phyloP scores from a whole-genome alignment of 2,113 vertebrate genomes.

The Ctenomys sociabilis region DNA sequence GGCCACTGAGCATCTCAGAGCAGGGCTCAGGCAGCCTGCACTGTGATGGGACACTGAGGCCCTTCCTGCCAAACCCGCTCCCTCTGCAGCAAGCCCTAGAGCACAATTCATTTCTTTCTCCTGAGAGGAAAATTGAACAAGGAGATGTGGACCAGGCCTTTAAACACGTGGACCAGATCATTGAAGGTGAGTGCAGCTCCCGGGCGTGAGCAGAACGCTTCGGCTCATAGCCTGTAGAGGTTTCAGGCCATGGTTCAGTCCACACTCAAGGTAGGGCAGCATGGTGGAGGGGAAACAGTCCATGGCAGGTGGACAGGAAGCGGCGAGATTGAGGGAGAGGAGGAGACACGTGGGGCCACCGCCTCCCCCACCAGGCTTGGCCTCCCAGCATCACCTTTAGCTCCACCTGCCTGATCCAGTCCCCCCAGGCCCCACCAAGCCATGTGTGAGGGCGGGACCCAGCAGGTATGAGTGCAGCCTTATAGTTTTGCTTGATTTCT shows the following conservation, averaged over 20 bases:
- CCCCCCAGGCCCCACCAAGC: not conserved
- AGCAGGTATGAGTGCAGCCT: not conserved
- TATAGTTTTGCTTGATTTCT: not conserved
- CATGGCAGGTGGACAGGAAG: not conserved
- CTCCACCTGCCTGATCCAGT: not conserved
- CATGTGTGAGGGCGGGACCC: not conserved
- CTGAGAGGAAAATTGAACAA: slow-evolving; percentile 82
- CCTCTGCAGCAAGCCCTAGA: slow-evolving; percentile 81
- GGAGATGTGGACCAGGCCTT: slow-evolving; percentile 82
- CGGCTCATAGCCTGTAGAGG: not conserved
- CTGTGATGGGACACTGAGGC: not conserved
- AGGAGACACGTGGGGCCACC: not conserved
- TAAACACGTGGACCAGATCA: slow-evolving; percentile 79
- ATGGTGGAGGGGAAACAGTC: not conserved
- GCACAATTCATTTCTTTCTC: slow-evolving; percentile 79
- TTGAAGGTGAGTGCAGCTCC: slow-evolving; percentile 80
- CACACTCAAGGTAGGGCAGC: not conserved
- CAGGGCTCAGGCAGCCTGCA: not conserved
- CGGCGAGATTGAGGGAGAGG: not conserved
- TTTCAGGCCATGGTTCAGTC: not conserved
- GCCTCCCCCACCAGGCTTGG: not conserved
- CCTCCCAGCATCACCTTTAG: not conserved
- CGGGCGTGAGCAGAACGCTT: not conserved
- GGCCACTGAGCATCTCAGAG: not conserved
- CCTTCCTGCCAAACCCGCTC: not conserved